phyloP scores from a whole-genome alignment of 92 coral and sea anemone genomes.

The Paragorgia papillata region DNA sequence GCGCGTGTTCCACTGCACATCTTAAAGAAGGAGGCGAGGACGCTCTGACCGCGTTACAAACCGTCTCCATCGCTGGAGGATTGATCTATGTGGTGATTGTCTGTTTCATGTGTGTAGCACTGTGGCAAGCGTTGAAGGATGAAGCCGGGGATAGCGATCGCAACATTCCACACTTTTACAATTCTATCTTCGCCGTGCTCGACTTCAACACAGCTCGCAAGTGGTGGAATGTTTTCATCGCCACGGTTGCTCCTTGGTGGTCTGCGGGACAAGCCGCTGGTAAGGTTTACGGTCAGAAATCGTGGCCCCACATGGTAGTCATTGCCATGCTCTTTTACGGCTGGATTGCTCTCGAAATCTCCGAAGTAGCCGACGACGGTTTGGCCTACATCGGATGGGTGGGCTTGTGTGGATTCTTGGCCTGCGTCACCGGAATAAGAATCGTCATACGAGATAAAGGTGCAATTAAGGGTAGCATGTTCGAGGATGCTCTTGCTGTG shows the following conservation, averaged over 20 bases:
- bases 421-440: constrained; percentile 75
- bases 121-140: constrained; percentile 69
- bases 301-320: constrained; percentile 70
- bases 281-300: constrained; percentile 43
- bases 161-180: constrained; percentile 66
- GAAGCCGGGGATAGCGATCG: constrained; percentile 64
- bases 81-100: constrained; percentile 66
- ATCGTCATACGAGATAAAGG: constrained; percentile 47
- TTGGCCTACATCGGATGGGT: constrained; percentile 84
- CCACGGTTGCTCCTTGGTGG: constrained; percentile 80
- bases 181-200: constrained; percentile 66
- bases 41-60: constrained; percentile 69
- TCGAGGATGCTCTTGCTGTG: constrained; percentile 68
- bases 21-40: constrained; percentile 70
- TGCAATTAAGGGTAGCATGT: constrained; percentile 54
- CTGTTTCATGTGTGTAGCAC: constrained; percentile 72
- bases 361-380: constrained; percentile 64
- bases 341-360: constrained; percentile 68
- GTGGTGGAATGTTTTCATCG: constrained; percentile 52
- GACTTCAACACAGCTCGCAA: constrained; percentile 45
- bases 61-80: constrained; percentile 71
- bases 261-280: constrained; percentile 80
- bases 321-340: constrained; percentile 74
- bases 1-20: constrained; percentile 65
- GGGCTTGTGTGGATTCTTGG: constrained; percentile 67